Base-by-base conservation (phyloP, 1,140 invertebrate genomes). In the Brachionus koreanus region DNA sequence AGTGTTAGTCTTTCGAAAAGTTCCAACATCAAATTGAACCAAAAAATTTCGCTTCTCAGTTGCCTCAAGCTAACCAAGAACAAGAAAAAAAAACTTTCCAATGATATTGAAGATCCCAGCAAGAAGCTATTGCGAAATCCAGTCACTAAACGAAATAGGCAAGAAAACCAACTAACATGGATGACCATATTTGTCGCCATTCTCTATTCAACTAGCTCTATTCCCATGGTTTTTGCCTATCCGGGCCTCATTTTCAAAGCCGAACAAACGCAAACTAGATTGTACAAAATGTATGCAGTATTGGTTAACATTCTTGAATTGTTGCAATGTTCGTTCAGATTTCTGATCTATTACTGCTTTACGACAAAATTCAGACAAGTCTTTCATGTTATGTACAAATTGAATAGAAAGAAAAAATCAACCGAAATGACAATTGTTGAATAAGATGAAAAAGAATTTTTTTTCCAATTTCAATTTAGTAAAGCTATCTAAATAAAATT, bases 171-270 rank as follows among this genome's bases (percentile, higher is more conserved):
- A 42, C 25, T 79, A 19, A 79, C 76, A 12, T 79, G 76, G 76
- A 79, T 79, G 76, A 79, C 76, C 33, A 79, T 79, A 37, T 79
- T 79, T 52, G 76, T 79, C 0, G 76, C 76, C 25, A 79, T 79
- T 79, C 42, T 79, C 10, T 79, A 79, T 37, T 61, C 61, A 10
- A 52, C 49, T 23, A 79, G 33, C 39, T 61, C 76, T 16, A 79
- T 79, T 61, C 76, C 76, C n/a, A 79, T 79, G 76, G 76, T 79
- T 19, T 79, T 79, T 79, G 76, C 76, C 5, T 79, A 79, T 79
- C 76, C 76, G 9, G 76, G 76, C 35, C 49, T 79, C 6, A 23
- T 79, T 23, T 79, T 79, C 49, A 79, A 42, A 37, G 46, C 76
- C 49, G 76, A 79, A 79, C 33, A 79, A 33, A 79, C 76, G 7